Percentiles rank a stretch among this genome's conserved stretches.
These are phyloP conservation scores for Heteronetta atricapilla DNA, from an alignment of 2,113 vertebrate species.

Conservation along the genomic window DNA sequence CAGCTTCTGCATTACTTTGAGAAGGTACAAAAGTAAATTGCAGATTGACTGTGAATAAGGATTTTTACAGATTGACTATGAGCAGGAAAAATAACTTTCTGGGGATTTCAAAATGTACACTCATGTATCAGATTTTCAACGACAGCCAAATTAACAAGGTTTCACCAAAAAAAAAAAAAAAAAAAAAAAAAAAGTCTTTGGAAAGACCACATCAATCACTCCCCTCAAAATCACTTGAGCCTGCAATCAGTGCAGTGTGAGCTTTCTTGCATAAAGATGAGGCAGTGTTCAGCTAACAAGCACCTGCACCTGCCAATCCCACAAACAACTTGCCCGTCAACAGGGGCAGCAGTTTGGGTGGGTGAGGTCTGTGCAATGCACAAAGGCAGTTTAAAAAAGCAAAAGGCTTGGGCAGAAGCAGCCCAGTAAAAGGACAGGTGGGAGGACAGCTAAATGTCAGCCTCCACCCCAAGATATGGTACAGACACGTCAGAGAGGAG, in stretches of 20 bases:
- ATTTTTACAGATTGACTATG: neutral
- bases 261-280: conserved; percentile 41
- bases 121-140: neutral
- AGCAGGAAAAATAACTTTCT: neutral
- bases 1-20: neutral
- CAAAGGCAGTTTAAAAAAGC: neutral
- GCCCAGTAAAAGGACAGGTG: neutral
- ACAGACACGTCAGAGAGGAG: neutral
- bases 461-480: neutral
- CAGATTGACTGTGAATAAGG: neutral
- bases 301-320: conserved; percentile 12
- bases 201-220: neutral
- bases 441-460: neutral
- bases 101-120: neutral
- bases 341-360: neutral
- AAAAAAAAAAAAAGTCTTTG: neutral
- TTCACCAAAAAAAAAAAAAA: neutral
- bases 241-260: neutral
- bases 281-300: neutral
- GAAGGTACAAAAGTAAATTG: neutral
- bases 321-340: neutral
- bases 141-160: neutral
- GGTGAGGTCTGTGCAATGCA: neutral
- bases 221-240: neutral
- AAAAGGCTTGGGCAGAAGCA: neutral